A percentile compares a stretch with the other conserved stretches of the same genome.
Evolutionary conservation across 2,797 vertebrate species (phyloP).

Genomic region (Geotrypetes seraphini): DNA sequence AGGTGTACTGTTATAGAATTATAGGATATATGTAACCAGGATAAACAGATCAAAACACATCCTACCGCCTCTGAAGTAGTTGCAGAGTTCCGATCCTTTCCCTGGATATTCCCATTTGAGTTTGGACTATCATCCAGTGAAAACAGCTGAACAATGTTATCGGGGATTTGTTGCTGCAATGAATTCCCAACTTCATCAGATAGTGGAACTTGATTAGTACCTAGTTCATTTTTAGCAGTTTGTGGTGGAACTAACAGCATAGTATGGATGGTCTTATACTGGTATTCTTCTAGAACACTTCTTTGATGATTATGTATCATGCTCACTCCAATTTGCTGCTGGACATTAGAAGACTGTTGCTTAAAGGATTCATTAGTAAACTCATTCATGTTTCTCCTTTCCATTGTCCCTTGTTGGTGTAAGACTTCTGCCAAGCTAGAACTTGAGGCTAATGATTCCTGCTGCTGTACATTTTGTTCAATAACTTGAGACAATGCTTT

Average conservation of each 20-base stretch:
- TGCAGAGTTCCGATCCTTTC: slow-evolving; percentile 4
- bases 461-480: slow-evolving; percentile 23
- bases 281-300: slow-evolving; percentile 14
- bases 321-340: slow-evolving; percentile 17
- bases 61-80: slow-evolving; percentile 30
- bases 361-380: not conserved
- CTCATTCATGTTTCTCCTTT: slow-evolving; percentile 13
- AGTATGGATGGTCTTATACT: slow-evolving; percentile 6
- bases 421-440: not conserved
- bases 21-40: no score
- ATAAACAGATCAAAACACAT: not conserved
- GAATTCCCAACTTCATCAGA: not conserved
- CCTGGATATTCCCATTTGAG: slow-evolving; percentile 3
- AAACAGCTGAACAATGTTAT: slow-evolving; percentile 33
- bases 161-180: slow-evolving; percentile 23
- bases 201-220: slow-evolving; percentile 14
- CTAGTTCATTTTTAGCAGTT: slow-evolving; percentile 15
- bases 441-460: slow-evolving; percentile 14
- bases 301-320: slow-evolving; percentile 10
- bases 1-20: no score
- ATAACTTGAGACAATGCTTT: slow-evolving; percentile 19
- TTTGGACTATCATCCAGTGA: slow-evolving; percentile 14
- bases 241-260: slow-evolving; percentile 44
- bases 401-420: slow-evolving; percentile 5
- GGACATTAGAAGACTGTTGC: slow-evolving; percentile 22